Conservation (phyloP, 2,113 vertebrate species). For the Perognathus longimembris region DNA sequence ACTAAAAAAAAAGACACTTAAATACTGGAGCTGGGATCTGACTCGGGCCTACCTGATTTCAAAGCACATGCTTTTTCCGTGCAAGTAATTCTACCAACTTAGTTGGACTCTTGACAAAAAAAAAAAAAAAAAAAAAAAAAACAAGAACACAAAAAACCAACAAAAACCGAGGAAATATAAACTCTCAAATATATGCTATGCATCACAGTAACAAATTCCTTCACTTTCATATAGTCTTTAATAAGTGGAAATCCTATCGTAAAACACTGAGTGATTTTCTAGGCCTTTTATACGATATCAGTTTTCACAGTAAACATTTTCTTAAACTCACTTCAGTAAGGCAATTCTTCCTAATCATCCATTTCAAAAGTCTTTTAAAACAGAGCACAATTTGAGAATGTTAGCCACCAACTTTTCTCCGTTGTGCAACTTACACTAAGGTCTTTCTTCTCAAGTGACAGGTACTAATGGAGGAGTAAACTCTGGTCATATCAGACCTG, state of each 20-base stretch:
- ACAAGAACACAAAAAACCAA: neutral
- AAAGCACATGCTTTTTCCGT: neutral
- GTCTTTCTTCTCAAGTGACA: constrained; percentile 14
- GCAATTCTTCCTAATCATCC: neutral
- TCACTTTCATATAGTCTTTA: neutral
- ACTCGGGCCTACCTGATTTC: constrained; percentile 14
- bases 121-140: neutral
- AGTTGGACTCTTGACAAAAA: neutral
- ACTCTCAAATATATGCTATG: neutral
- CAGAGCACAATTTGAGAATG: neutral
- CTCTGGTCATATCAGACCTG: neutral
- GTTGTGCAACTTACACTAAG: neutral
- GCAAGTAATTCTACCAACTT: constrained; percentile 29
- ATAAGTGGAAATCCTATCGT: neutral
- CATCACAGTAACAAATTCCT: neutral
- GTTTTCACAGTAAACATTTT: constrained; percentile 17
- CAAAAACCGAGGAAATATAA: neutral
- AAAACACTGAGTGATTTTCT: constrained; percentile 21
- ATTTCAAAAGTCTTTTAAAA: constrained; percentile 20
- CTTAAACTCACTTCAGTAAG: neutral
- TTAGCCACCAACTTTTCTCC: constrained; percentile 17
- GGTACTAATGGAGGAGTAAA: neutral
- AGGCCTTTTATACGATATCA: constrained; percentile 27
- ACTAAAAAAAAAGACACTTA: neutral
- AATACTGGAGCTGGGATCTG: neutral